A percentile compares a stretch with the other conserved stretches of the same genome.
These are phyloP conservation scores for Hoplostethus atlanticus DNA, from an alignment of 2,797 vertebrate species.

Conservation along the genomic window DNA sequence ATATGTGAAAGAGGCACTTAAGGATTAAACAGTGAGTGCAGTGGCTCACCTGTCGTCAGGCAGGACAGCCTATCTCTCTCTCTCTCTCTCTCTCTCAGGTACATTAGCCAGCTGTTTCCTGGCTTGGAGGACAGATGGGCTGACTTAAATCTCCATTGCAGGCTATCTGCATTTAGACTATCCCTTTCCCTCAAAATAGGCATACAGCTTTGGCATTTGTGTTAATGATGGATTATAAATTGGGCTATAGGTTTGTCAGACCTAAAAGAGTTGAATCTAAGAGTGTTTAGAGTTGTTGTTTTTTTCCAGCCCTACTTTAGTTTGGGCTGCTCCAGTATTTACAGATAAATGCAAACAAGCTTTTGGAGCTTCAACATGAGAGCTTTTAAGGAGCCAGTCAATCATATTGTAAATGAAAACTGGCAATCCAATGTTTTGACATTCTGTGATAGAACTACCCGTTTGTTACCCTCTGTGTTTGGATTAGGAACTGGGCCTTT, in stretches of 20 bases:
- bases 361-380: not conserved
- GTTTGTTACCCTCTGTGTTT: too few species aligned
- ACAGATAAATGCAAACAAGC: slow-evolving; percentile 2
- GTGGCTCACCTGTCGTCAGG: slow-evolving; percentile 24
- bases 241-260: too few species aligned
- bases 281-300: not conserved
- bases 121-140: slow-evolving; percentile 24
- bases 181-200: not conserved
- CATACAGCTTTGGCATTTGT: too few species aligned
- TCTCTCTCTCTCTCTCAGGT: slow-evolving; percentile 27
- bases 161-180: not conserved
- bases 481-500: too few species aligned
- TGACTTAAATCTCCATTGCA: slow-evolving; percentile 7
- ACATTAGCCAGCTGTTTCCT: slow-evolving; percentile 42
- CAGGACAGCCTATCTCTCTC: slow-evolving; percentile 30
- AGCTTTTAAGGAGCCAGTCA: too few species aligned
- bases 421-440: too few species aligned
- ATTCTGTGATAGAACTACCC: too few species aligned
- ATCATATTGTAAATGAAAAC: too few species aligned
- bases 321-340: not conserved
- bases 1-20: not conserved
- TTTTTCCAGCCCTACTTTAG: not conserved
- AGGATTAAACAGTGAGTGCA: too few species aligned
- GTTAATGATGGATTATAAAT: too few species aligned
- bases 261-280: not conserved